phyloP scores from a whole-genome alignment of 1,140 invertebrate species.

The Papilio aristodemus region DNA sequence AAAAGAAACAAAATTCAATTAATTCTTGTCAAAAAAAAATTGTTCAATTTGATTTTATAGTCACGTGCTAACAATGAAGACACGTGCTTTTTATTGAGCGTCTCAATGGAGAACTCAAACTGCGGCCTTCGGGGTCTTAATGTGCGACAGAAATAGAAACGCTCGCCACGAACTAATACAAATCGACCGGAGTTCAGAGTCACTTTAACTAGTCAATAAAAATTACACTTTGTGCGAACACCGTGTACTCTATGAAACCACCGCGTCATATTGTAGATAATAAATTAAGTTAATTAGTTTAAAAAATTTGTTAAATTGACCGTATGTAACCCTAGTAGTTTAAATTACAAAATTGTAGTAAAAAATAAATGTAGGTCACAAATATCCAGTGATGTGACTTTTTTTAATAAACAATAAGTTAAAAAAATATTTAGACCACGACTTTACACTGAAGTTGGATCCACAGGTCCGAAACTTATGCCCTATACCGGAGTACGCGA shows the following conservation, averaged over 20 bases:
- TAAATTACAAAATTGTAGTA: not conserved
- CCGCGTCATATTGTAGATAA: no score
- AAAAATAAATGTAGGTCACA: not conserved
- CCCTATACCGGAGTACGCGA: no score
- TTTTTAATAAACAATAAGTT: no score
- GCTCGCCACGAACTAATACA: not conserved
- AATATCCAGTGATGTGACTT: no score
- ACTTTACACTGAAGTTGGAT: no score
- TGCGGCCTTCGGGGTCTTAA: not conserved
- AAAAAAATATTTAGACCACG: no score
- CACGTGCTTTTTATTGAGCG: constrained; percentile 14
- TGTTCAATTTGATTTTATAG: constrained; percentile 5
- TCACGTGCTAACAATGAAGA: constrained; percentile 20
- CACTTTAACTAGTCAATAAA: not conserved
- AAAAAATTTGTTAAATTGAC: no score
- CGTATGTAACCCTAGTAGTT: no score
- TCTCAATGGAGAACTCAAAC: constrained; percentile 13
- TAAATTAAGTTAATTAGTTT: no score
- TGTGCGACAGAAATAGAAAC: constrained; percentile 20
- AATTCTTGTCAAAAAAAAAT: not conserved
- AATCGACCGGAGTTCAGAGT: not conserved
- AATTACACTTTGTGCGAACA: not conserved
- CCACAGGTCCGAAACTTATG: no score
- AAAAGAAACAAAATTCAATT: not conserved
- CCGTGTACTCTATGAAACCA: not conserved